Base-by-base conservation (phyloP, 2,888 invertebrate species). In the Leptopilina drosophilae region DNA sequence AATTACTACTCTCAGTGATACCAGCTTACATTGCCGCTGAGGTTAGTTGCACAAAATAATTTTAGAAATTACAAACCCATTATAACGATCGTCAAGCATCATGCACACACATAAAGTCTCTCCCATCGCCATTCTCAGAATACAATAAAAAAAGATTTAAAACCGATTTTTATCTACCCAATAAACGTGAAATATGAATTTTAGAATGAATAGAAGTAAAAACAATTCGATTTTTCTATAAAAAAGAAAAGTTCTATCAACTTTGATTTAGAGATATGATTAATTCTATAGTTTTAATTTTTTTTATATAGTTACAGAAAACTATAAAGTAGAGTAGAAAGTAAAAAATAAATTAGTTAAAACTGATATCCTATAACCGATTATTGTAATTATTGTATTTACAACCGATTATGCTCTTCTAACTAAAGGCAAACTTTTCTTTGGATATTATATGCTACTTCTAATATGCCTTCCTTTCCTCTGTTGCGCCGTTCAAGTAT, bases 11-110 rank as follows among this genome's bases (percentile, higher is more conserved):
- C 26, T 98, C 98, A 87, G 98, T 98, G 75, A 98, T 98, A 88
- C 98, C 98, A 0, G 98, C 98, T 14, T 98, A 98, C 89, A 97
- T 98, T 83, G 98, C 98, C 14, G 98, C 97, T 46, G 98, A 98
- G 95, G 98, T 97, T 89, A 93, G 94, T 75, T 62, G 75, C 0
- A 20, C 9, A 15, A 49, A 4, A 46, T 76, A 11, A n/a, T 12
- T 66, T 33, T 5, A 33, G 33, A 56, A 8, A 66, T 56, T 56
- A 5, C n/a, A 15, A 3, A 20, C 8, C 20, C 0, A 62, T 6
- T 20, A 8, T 7, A 42, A 62, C 62, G 2, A 8, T 62, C 9
- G 15, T 0, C 6, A 59, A 7, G n/a, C 59, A 9, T 9, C 33
- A 33, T 33, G 20, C 20, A 20, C 20, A 20, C 20, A 59, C 20